These are phyloP conservation scores for Whitmania pigra DNA, from an alignment of 1,140 invertebrate genomes.

Conservation along the genomic window DNA sequence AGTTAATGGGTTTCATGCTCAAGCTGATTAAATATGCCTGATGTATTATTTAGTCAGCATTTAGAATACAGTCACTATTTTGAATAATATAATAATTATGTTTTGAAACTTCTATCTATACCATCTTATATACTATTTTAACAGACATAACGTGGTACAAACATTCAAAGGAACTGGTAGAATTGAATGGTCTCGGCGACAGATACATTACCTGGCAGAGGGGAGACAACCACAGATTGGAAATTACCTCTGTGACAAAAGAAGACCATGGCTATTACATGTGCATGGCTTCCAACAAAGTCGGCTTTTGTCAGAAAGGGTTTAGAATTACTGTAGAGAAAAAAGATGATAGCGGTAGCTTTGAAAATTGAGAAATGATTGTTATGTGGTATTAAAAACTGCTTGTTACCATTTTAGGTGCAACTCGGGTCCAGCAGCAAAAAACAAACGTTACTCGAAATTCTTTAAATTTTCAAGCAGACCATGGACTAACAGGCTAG, in stretches of 20 bases:
- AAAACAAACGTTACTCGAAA: too few relatives aligned
- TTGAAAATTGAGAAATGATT: too few relatives aligned
- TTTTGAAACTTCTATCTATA: too few relatives aligned
- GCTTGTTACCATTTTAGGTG: too few relatives aligned
- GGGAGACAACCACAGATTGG: background rate
- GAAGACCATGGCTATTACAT: conserved; percentile 3
- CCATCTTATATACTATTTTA: too few relatives aligned
- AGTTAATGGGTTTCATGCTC: background rate
- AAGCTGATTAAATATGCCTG: background rate
- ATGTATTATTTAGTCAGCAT: background rate
- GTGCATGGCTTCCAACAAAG: conserved; percentile 10
- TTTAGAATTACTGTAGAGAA: background rate
- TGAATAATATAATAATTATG: background rate
- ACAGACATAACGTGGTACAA: conserved; percentile 5
- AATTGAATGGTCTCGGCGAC: background rate
- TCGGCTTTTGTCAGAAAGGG: conserved; percentile 2
- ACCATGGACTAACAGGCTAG: too few relatives aligned
- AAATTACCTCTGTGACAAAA: background rate
- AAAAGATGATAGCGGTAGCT: too few relatives aligned
- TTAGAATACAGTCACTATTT: background rate
- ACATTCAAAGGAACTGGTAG: background rate
- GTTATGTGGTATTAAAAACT: too few relatives aligned
- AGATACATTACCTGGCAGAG: background rate
- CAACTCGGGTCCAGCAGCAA: too few relatives aligned
- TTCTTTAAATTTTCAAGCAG: too few relatives aligned